Evolutionary conservation across 2,113 vertebrate species (phyloP).

Genomic region (Peromyscus polionotus): DNA sequence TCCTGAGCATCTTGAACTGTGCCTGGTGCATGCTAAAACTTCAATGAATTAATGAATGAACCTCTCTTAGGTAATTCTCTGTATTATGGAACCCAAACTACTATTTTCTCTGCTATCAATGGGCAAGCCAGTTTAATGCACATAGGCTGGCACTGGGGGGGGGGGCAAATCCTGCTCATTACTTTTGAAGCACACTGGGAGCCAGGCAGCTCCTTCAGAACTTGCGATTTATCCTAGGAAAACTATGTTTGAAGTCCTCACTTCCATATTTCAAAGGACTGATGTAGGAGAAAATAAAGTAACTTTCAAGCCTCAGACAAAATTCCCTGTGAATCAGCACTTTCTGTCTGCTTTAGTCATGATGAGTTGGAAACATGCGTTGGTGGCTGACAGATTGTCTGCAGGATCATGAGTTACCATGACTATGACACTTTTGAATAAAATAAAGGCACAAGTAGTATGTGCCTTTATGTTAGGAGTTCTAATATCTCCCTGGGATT

Average conservation of each 20-base stretch:
- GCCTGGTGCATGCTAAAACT: neutral
- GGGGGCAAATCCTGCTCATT: neutral
- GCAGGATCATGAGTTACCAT: neutral
- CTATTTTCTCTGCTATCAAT: neutral
- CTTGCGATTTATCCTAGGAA: neutral
- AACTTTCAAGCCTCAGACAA: neutral
- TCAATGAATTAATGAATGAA: neutral
- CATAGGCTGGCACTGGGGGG: too few relatives aligned
- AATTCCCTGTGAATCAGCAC: neutral
- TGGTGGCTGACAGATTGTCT: neutral
- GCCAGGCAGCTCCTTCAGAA: neutral
- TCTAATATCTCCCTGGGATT: neutral
- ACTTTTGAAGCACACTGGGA: neutral
- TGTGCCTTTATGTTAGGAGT: neutral
- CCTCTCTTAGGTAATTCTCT: neutral
- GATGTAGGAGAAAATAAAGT: slow-evolving; percentile 6
- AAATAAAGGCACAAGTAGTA: neutral
- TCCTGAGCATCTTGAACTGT: neutral
- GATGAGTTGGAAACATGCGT: neutral
- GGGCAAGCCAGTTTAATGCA: neutral
- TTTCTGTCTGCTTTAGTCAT: neutral
- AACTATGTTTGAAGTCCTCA: neutral
- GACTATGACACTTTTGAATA: neutral
- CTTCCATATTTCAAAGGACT: slow-evolving; percentile 26
- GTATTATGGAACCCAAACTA: neutral